Percentiles rank a stretch among this genome's conserved stretches.
These are phyloP conservation scores for Stegostoma tigrinum DNA, from an alignment of 2,113 vertebrate species.

Conservation along the genomic window DNA sequence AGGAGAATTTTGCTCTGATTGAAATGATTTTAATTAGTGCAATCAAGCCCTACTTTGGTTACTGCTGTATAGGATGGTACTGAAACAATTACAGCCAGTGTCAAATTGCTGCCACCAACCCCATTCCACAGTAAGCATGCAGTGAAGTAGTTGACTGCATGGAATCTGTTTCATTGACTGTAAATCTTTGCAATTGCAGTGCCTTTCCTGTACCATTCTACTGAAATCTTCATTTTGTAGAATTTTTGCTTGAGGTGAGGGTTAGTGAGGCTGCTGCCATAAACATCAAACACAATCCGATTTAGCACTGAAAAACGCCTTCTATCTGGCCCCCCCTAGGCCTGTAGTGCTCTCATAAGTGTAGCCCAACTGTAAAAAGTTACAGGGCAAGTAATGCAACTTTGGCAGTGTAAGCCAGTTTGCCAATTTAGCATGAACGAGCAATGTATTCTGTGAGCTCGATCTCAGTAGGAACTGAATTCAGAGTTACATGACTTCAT, in stretches of 20 bases:
- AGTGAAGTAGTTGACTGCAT: not conserved
- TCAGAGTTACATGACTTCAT: not conserved
- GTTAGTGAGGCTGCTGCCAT: too few relatives aligned
- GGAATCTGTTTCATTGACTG: not conserved
- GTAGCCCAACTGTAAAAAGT: not conserved
- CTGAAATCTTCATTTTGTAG: not conserved
- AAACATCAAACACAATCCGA: not conserved
- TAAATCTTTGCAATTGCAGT: not conserved
- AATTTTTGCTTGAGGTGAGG: not conserved
- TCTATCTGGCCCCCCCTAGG: not conserved
- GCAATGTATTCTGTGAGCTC: not conserved
- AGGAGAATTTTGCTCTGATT: slow-evolving; percentile 39
- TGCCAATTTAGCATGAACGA: not conserved
- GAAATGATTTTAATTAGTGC: not conserved
- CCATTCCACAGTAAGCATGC: not conserved
- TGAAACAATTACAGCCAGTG: not conserved
- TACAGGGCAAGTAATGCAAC: not conserved
- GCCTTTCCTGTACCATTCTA: not conserved
- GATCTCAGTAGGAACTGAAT: not conserved
- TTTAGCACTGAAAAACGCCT: not conserved
- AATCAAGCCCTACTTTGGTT: not conserved
- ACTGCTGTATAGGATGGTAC: not conserved
- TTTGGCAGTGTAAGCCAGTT: not conserved
- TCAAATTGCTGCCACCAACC: not conserved
- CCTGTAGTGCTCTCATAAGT: not conserved